Conservation (phyloP, 2,888 invertebrate genomes). For the Acanthacorydalis orientalis region DNA sequence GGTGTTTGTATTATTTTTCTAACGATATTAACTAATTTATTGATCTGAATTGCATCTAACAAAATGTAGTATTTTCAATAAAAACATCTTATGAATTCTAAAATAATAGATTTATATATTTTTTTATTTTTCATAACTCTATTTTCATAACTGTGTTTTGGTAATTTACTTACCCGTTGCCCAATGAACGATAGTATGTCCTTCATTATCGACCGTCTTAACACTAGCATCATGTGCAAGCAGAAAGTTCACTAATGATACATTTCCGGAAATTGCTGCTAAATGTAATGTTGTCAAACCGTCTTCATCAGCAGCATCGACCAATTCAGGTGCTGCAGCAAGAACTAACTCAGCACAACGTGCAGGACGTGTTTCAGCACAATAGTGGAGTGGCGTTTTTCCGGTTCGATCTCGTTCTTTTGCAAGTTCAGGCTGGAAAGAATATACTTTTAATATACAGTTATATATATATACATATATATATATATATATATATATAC, state of each 20-base stretch:
- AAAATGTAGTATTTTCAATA: too few relatives aligned
- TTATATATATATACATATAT: too few relatives aligned
- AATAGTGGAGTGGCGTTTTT: slow-evolving; percentile 86
- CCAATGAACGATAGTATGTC: slow-evolving; percentile 95
- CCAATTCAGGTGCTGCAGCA: slow-evolving; percentile 70
- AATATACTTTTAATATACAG: background rate
- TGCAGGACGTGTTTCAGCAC: slow-evolving; percentile 47
- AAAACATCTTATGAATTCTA: too few relatives aligned
- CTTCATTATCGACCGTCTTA: slow-evolving; percentile 80
- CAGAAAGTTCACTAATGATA: slow-evolving; percentile 69
- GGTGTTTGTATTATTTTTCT: too few relatives aligned
- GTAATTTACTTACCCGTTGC: slow-evolving; percentile 64
- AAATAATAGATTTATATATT: background rate
- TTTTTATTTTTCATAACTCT: too few relatives aligned
- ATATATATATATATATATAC: too few relatives aligned
- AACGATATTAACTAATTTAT: too few relatives aligned
- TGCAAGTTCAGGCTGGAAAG: slow-evolving; percentile 36
- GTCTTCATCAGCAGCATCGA: slow-evolving; percentile 77
- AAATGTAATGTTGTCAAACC: slow-evolving; percentile 91
- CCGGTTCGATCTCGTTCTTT: slow-evolving; percentile 63
- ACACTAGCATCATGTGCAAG: slow-evolving; percentile 80
- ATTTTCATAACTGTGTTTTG: too few relatives aligned
- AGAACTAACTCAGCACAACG: slow-evolving; percentile 55
- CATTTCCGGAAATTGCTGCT: slow-evolving; percentile 86
- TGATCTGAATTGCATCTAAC: too few relatives aligned